Percentiles rank a stretch among this genome's conserved stretches.
Evolutionary conservation across 2,797 vertebrate species (phyloP).

Genomic region (Cyprinella venusta): DNA sequence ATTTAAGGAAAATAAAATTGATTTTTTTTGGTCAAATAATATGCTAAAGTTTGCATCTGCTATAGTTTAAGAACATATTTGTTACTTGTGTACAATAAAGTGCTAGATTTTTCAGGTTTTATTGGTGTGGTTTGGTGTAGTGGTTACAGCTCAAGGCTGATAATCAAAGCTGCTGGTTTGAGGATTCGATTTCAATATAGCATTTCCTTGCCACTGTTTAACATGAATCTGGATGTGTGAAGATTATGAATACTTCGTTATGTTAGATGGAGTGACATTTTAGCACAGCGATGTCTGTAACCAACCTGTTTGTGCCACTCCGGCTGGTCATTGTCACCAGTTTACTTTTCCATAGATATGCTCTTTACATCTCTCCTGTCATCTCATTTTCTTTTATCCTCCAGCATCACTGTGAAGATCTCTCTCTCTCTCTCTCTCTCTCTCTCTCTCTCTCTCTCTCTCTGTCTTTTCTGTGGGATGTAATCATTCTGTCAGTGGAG

Average conservation of each 20-base stretch:
- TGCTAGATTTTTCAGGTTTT: not conserved
- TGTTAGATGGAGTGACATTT: not conserved
- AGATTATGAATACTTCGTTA: not conserved
- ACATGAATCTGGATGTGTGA: not conserved
- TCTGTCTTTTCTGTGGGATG: slow-evolving; percentile 49
- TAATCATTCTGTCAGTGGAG: slow-evolving; percentile 54
- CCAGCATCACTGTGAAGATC: slow-evolving; percentile 1
- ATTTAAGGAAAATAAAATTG: not conserved
- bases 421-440: slow-evolving; percentile 25
- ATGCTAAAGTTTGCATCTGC: not conserved
- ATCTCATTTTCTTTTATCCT: slow-evolving; percentile 37
- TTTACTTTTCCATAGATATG: not conserved
- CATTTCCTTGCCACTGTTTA: not conserved
- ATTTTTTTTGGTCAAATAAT: not conserved
- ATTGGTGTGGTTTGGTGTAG: not conserved
- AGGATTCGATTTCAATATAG: not conserved
- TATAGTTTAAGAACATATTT: not conserved
- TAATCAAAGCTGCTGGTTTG: not conserved
- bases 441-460: slow-evolving; percentile 15
- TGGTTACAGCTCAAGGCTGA: not conserved
- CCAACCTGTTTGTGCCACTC: not conserved
- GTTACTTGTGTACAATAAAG: not conserved
- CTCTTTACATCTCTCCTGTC: slow-evolving; percentile 8
- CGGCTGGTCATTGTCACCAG: slow-evolving; percentile 9
- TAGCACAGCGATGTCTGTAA: not conserved